These are phyloP conservation scores for Artemisiospiza belli DNA, from an alignment of 2,113 vertebrate genomes.

Conservation along the genomic window DNA sequence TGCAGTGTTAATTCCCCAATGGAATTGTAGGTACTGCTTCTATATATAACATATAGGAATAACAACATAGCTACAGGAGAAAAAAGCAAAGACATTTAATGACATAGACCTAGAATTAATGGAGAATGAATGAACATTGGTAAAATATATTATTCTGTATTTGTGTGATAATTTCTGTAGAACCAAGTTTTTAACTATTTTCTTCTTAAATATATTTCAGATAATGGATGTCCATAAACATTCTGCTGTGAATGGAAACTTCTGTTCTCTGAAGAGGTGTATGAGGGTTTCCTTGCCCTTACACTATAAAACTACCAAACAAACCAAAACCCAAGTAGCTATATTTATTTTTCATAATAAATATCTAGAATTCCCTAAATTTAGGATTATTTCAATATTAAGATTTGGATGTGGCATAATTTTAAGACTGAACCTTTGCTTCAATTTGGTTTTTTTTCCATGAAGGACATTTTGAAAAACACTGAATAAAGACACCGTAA, in stretches of 20 bases:
- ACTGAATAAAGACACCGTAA: neutral
- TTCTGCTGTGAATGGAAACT: neutral
- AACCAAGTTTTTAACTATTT: neutral
- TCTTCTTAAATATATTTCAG: neutral
- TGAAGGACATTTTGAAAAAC: neutral
- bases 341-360: neutral
- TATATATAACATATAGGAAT: conserved; percentile 2
- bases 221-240: neutral
- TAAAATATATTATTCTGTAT: neutral
- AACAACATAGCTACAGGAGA: neutral
- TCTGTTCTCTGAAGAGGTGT: neutral
- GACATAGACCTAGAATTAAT: neutral
- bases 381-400: neutral
- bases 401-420: neutral
- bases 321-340: neutral
- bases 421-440: neutral
- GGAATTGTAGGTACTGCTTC: neutral
- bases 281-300: neutral
- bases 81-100: neutral
- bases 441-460: neutral
- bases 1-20: neutral
- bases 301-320: neutral
- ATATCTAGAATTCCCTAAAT: neutral
- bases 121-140: neutral
- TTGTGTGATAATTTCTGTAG: neutral